phyloP scores from a whole-genome alignment of 1,140 invertebrate genomes.

The Meloidogyne hapla region DNA sequence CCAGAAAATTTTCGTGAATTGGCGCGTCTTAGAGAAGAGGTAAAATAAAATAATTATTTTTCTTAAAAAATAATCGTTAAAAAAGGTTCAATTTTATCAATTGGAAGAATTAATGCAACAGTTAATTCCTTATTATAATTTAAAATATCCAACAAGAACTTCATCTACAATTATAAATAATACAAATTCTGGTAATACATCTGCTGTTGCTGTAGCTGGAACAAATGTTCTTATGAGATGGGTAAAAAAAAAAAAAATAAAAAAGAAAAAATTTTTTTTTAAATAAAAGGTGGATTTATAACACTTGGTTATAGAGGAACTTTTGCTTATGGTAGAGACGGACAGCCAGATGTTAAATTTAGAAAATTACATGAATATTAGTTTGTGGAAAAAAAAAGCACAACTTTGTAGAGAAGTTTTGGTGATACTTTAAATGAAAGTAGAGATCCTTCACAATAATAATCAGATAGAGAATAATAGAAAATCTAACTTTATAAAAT shows the following conservation, averaged over 20 bases:
- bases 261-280: neutral
- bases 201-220: constrained; percentile 9
- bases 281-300: constrained; percentile 74
- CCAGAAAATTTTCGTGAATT: constrained; percentile 93
- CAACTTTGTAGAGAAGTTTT: constrained; percentile 68
- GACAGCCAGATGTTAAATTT: constrained; percentile 95
- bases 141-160: constrained; percentile 51
- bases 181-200: neutral
- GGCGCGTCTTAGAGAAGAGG: constrained; percentile 84
- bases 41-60: constrained; percentile 68
- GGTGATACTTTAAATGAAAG: constrained; percentile 96
- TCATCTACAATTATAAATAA: constrained; percentile 24
- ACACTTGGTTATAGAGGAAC: constrained; percentile 95
- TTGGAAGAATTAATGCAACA: constrained; percentile 67
- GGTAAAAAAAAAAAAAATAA: constrained; percentile 31
- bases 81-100: constrained; percentile 71
- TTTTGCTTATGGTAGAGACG: constrained; percentile 97
- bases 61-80: neutral
- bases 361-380: constrained; percentile 89
- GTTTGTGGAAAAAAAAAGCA: constrained; percentile 91
- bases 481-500: no score
- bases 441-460: no score
- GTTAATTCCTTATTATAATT: constrained; percentile 54
- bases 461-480: constrained; percentile 87
- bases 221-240: constrained; percentile 41